Base-by-base conservation (phyloP, 2,797 vertebrate genomes). In the Sebastiscus albofasciatus region DNA sequence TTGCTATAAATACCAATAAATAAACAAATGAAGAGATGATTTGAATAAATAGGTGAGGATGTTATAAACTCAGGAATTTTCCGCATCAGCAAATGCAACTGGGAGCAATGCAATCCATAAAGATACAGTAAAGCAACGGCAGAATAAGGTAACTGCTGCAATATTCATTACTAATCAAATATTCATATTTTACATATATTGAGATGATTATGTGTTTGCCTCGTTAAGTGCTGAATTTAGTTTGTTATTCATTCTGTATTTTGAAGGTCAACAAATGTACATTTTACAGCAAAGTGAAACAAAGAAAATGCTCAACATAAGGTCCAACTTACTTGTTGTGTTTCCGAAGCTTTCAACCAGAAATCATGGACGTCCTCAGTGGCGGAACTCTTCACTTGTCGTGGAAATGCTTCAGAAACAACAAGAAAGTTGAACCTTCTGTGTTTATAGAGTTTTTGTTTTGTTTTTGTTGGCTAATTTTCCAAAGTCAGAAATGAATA, bases 141-240 rank as follows among this genome's bases (percentile, higher is more conserved):
- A 26, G 27, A 62, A 39, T 64, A 36, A 75, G 36, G 26, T 26
- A 29, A 58, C 46, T 26, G 29, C n/a, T 68, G 18, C 56, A 72
- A 24, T 77, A 84, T 65, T 73, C 9, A 80, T 72, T 16, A 54
- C 8, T 33, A 33, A 72, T 75, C 4, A 56, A 49, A 66, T 27
- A 29, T 14, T 13, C 60, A 27, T 8, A 62, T 24, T 75, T 62
- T 3, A 59, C 9, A 76, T 14, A 29, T 33, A 3, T 11, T 54
- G 9, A 79, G 62, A 31, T 33, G 34, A 27, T 71, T 52, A 29
- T 10, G 54, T 52, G 60, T 58, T 52, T 55, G 24, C 27, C 42
- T 79, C 26, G 54, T 24, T n/a, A 29, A 62, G 46, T 3, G 18
- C n/a, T 26, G 29, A 26, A 29, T 65, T 75, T 29, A 65, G 34